These are phyloP conservation scores for Irena cyanogastra DNA, from an alignment of 2,113 vertebrate species.

Conservation along the genomic window DNA sequence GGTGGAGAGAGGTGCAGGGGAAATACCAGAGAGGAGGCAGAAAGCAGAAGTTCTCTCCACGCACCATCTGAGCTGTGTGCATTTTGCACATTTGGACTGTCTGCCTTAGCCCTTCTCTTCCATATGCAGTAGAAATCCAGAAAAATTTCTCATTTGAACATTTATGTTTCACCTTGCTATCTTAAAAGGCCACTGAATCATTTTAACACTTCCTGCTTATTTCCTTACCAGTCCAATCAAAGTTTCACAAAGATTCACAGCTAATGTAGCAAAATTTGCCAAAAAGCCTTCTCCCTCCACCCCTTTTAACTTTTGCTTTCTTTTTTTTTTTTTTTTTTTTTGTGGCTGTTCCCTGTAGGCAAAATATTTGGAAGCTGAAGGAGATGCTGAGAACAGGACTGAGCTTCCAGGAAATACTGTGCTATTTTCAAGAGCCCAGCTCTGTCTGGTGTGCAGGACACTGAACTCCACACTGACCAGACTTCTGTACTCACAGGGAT, in stretches of 20 bases:
- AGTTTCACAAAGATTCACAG: background rate
- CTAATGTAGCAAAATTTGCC: background rate
- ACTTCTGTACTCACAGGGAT: conserved; percentile 83
- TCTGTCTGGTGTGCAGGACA: background rate
- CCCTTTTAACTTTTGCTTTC: fast-evolving
- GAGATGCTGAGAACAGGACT: background rate
- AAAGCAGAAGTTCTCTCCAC: background rate
- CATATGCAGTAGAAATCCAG: background rate
- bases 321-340: too few relatives aligned
- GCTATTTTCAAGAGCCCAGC: background rate
- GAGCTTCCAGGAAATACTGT: background rate
- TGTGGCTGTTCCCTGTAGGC: background rate
- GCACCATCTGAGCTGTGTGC: background rate
- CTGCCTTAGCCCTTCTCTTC: background rate
- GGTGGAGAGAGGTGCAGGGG: background rate
- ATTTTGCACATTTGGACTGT: background rate
- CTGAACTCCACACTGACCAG: background rate
- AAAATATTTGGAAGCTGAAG: background rate
- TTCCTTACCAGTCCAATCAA: background rate
- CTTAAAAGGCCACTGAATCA: background rate
- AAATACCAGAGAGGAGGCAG: background rate
- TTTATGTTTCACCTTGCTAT: fast-evolving
- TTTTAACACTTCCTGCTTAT: background rate
- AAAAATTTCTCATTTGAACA: background rate
- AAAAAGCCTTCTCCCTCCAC: background rate